Base-by-base conservation (phyloP, 1,140 invertebrate species). In the Temnothorax nylanderi region DNA sequence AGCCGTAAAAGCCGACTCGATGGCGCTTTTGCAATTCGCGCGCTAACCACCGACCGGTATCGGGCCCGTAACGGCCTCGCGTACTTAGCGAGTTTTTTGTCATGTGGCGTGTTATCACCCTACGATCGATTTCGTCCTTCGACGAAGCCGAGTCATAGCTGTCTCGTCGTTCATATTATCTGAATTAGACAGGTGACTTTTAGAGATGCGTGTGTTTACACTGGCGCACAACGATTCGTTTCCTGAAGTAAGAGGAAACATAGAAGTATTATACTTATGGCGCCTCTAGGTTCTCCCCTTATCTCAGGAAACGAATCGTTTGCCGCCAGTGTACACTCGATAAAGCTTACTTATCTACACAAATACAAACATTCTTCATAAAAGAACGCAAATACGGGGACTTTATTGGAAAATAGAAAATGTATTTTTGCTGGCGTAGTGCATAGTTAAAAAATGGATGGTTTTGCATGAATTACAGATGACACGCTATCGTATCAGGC, bases 21-120 rank as follows among this genome's bases (percentile, higher is more conserved):
- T 41, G n/a, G 41, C 74, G 60, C 49, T 90, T 89, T 90, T 90
- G 64, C 88, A 89, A 90, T 90, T 89, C 86, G 88, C 86, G 88
- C 88, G 77, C 76, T 89, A 89, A 89, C 84, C 84, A 72, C 34
- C 69, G 67, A 47, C 60, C 51, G 54, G 32, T 54, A 84, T 47
- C 32, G 69, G 41, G n/a, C 6, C 49, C 65, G 80, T 88, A 86
- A 88, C 87, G 47, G 65, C 32, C 87, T 47, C 62, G 49, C 60
- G 84, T 32, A 74, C 67, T 89, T 82, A 65, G 56, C 74, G 34
- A 88, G 69, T 76, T 90, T 90, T 90, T 85, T 84, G 72, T 90
- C 26, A 51, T 51, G 26, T 60, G 16, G 44, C 67, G 86, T 13
- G 64, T 90, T 90, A 90, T 90, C 89, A 58, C 81, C n/a, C 69